phyloP scores from a whole-genome alignment of 2,888 invertebrate genomes.

The Stenodera caucasica region DNA sequence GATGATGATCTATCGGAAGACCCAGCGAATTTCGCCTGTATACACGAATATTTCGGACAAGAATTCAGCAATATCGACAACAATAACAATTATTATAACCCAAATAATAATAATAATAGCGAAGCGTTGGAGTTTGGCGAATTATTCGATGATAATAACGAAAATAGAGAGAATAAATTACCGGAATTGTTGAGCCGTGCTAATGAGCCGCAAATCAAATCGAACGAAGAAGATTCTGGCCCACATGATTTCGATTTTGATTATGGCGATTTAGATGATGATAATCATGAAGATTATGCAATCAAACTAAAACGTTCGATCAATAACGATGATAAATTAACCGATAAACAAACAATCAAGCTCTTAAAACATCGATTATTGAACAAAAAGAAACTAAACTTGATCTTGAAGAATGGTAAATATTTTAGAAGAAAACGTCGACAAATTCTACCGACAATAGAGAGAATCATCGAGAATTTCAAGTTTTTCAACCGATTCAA shows the following conservation, averaged over 20 bases:
- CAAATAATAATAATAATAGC: constrained; percentile 6
- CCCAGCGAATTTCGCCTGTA: constrained; percentile 31
- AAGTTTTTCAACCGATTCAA: constrained; percentile 14
- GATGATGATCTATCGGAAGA: constrained; percentile 30
- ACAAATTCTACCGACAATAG: constrained; percentile 7
- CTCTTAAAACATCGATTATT: constrained; percentile 33
- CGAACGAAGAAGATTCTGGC: background rate
- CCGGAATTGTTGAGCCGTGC: constrained; percentile 6
- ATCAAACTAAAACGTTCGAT: constrained; percentile 12
- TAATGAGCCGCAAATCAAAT: background rate
- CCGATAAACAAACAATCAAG: constrained; percentile 24
- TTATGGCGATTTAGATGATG: constrained; percentile 21
- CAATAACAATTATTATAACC: constrained; percentile 1
- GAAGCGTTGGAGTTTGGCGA: constrained; percentile 18
- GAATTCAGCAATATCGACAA: constrained; percentile 11
- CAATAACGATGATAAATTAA: constrained; percentile 18
- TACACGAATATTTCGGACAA: constrained; percentile 35
- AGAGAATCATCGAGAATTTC: constrained; percentile 36
- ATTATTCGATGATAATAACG: constrained; percentile 6
- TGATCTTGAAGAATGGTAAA: constrained; percentile 10
- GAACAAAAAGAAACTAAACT: constrained; percentile 28
- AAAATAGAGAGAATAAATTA: constrained; percentile 10
- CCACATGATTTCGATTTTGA: constrained; percentile 2
- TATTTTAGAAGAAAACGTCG: background rate
- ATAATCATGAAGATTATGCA: constrained; percentile 13